Base-by-base conservation (phyloP, 2,888 invertebrate genomes). In the Pantelozetes paolii region DNA sequence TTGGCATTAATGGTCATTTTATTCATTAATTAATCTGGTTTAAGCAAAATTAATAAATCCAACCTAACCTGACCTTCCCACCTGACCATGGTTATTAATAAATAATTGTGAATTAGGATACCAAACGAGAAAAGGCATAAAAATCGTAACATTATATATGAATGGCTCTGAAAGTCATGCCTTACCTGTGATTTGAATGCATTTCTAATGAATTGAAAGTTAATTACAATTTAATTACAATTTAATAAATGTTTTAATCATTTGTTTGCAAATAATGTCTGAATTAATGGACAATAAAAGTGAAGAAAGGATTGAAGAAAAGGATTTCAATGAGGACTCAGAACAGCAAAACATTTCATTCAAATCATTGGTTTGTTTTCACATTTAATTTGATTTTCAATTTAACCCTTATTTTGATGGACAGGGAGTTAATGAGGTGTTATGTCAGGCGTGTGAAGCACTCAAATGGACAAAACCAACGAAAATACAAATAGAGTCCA, bases 401-500 rank as follows among this genome's bases (percentile, higher is more conserved):
- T 36, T 71, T 23, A 48, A 8, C 28, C 45, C 18, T 45, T 8
- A 5, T 36, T 15, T 45, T 18, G 45, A 6, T 45, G 11, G 45
- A 18, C 15, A 73, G 70, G 75, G 75, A 20, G 62, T 75, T 2
- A 62, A 20, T 26, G 73, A 75, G n/a, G 59, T 71, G 2, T 67
- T 76, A n/a, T 74, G 74, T 48, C 90, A 93, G 83, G 93, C 97
- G 0, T 97, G 97, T 82, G 88, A 88, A 78, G 88, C 91, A 77
- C 84, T 99, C 77, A 94, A 95, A 86, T 99, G 99, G 99, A 91
- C 89, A 80, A 83, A 85, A 30, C 99, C 99, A 0, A 91, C 97
- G 0, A 94, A 92, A 84, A 98, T 99, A 80, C 99, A 99, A 82
- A 88, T 86, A 76, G 96, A 98, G 84, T 87, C 98, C 0, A 90